These are phyloP conservation scores for Condylura cristata DNA, from an alignment of 2,113 vertebrate genomes.

Conservation along the genomic window DNA sequence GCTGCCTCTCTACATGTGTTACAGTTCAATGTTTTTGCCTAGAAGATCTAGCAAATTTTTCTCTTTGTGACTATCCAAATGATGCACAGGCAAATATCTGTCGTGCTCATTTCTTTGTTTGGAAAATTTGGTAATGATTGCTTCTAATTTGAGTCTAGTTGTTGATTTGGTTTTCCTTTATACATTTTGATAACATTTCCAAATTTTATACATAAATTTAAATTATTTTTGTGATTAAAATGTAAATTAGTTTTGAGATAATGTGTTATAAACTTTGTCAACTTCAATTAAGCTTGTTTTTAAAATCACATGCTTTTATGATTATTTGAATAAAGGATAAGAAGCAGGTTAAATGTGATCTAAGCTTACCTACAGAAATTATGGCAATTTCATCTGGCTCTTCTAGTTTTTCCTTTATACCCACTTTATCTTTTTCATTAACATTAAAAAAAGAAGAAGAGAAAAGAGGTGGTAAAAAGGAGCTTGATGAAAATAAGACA, in stretches of 20 bases:
- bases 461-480: conserved; percentile 16
- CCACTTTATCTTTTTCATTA: conserved; percentile 83
- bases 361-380: conserved; percentile 81
- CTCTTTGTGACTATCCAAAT: not conserved
- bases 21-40: not conserved
- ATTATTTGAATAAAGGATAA: not conserved
- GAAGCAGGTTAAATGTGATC: not conserved
- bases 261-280: not conserved
- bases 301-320: not conserved
- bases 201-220: not conserved
- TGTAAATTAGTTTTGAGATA: not conserved
- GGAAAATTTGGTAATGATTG: not conserved
- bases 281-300: not conserved
- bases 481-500: not conserved
- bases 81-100: not conserved
- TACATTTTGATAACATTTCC: not conserved
- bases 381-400: conserved; percentile 59
- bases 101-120: conserved; percentile 36
- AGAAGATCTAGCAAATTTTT: not conserved
- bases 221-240: not conserved
- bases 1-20: not conserved
- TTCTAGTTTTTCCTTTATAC: conserved; percentile 68
- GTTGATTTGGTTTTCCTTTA: not conserved
- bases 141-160: not conserved
- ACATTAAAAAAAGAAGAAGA: conserved; percentile 67